Evolutionary conservation across 2,113 vertebrate genomes (phyloP).

Genomic region (Dipodomys ordii): DNA sequence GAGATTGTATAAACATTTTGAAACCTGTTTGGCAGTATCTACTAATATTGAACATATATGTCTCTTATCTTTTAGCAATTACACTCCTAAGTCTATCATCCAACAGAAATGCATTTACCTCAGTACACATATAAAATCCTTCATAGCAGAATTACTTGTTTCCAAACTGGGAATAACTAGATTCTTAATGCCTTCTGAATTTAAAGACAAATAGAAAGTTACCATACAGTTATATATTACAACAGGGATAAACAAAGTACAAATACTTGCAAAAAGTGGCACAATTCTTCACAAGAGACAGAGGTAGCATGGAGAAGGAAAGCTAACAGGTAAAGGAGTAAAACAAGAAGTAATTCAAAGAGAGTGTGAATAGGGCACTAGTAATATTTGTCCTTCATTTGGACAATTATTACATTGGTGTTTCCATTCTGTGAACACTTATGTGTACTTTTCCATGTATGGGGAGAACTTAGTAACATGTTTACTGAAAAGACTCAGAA

Average conservation of each 20-base stretch:
- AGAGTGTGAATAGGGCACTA: accelerated
- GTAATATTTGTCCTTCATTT: neutral
- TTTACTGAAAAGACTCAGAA: neutral
- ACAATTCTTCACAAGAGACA: neutral
- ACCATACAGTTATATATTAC: neutral
- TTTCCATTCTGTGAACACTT: neutral
- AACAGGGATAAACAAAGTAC: neutral
- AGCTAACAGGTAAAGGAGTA: neutral
- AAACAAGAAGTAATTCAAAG: neutral
- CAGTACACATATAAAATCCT: neutral
- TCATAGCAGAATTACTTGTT: neutral
- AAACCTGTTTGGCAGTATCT: neutral
- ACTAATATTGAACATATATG: neutral
- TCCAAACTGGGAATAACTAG: neutral
- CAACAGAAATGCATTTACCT: conserved; percentile 17
- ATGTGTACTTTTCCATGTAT: neutral
- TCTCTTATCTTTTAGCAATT: neutral
- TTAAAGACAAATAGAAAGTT: neutral
- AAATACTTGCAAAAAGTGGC: neutral
- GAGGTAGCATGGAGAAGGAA: neutral
- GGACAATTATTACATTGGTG: neutral
- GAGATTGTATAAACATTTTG: neutral
- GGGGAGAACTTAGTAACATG: neutral
- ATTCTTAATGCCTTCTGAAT: neutral
- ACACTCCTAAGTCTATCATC: neutral